These are phyloP conservation scores for Sthenelais limicola DNA, from an alignment of 2,888 invertebrate genomes.

Conservation along the genomic window DNA sequence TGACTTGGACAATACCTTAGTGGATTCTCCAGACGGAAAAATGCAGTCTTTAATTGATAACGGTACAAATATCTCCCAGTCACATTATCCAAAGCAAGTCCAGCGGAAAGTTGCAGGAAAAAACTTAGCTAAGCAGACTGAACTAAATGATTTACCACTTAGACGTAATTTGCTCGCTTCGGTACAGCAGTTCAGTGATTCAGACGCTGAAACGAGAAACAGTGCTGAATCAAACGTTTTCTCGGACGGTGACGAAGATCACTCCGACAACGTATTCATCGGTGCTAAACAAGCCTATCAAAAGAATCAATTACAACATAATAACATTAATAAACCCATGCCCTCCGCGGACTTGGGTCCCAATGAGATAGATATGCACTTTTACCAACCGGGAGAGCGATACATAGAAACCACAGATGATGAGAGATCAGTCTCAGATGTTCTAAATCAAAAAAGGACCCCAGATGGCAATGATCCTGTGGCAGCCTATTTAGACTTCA, in stretches of 20 bases:
- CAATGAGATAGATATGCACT: too few relatives aligned
- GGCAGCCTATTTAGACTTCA: constrained; percentile 36
- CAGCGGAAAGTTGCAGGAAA: constrained; percentile 21
- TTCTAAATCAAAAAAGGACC: too few relatives aligned
- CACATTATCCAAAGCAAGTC: background rate
- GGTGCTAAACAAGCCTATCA: too few relatives aligned
- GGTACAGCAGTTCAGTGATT: constrained; percentile 34
- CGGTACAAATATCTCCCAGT: background rate
- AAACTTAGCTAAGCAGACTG: background rate
- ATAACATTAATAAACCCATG: too few relatives aligned
- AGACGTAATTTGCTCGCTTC: background rate
- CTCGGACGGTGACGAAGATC: constrained; percentile 46
- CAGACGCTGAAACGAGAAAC: constrained; percentile 4
- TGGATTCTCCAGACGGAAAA: background rate
- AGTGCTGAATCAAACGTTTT: background rate
- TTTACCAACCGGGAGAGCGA: too few relatives aligned
- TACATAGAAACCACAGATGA: too few relatives aligned
- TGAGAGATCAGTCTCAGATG: too few relatives aligned
- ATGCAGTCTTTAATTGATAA: too few relatives aligned
- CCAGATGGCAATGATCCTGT: background rate
- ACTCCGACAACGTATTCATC: too few relatives aligned
- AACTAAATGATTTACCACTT: background rate
- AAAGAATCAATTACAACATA: too few relatives aligned
- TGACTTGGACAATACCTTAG: constrained; percentile 5
- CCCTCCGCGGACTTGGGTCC: too few relatives aligned